Percentiles rank a stretch among this genome's conserved stretches.
These are phyloP conservation scores for Nemoura dubitans DNA, from an alignment of 2,888 invertebrate species.

Conservation along the genomic window DNA sequence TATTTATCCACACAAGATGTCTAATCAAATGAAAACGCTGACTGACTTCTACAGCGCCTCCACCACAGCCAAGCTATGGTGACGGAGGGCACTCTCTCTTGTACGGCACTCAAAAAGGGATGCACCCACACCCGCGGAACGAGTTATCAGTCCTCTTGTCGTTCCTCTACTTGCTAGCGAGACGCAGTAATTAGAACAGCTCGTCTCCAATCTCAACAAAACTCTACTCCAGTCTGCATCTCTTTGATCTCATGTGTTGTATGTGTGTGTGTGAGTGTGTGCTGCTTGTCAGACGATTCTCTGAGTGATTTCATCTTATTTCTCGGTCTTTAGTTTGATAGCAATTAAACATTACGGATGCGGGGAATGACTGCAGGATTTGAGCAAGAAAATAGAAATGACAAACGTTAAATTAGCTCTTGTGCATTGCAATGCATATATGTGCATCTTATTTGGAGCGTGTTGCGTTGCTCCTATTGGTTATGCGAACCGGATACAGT, in stretches of 20 bases:
- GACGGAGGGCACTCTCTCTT: no score
- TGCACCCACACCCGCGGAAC: not conserved
- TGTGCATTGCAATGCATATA: not conserved
- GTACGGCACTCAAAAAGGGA: no score
- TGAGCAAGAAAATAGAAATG: not conserved
- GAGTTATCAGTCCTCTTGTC: not conserved
- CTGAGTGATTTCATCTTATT: not conserved
- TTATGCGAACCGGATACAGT: not conserved
- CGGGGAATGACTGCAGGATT: not conserved
- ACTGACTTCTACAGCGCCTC: not conserved
- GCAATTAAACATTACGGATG: not conserved
- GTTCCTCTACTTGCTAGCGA: not conserved
- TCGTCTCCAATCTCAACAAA: not conserved
- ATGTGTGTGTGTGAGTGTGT: conserved; percentile 1
- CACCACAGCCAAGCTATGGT: not conserved
- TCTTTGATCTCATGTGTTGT: not conserved
- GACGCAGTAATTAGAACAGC: not conserved
- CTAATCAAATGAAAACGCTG: conserved; percentile 33
- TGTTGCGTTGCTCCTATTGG: not conserved
- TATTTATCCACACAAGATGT: conserved; percentile 15
- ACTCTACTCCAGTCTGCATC: not conserved
- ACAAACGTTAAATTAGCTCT: not conserved
- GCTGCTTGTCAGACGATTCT: not conserved
- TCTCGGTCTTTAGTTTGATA: not conserved
- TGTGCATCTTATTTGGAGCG: not conserved